Evolutionary conservation across 2,113 vertebrate genomes (phyloP).

Genomic region (Aviceda subcristata): DNA sequence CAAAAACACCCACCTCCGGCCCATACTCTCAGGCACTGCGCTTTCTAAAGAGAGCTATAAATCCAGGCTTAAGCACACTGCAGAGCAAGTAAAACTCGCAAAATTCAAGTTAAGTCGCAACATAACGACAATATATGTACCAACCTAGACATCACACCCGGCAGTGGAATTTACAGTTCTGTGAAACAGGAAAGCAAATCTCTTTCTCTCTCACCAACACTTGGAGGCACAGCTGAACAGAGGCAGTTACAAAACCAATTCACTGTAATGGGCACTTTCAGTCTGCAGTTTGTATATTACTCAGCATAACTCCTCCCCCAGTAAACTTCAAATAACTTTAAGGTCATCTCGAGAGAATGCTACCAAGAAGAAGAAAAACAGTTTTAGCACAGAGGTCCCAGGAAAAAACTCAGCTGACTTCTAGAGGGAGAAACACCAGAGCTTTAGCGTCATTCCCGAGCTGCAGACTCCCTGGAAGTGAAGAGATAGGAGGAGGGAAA

Average conservation of each 20-base stretch:
- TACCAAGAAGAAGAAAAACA: background rate
- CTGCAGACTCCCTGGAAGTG: background rate
- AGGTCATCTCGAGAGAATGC: background rate
- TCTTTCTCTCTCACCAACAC: background rate
- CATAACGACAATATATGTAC: background rate
- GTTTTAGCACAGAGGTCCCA: background rate
- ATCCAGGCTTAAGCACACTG: background rate
- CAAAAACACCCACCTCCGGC: background rate
- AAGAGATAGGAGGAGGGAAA: background rate
- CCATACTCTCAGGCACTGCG: background rate
- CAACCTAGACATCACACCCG: background rate
- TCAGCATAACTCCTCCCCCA: background rate
- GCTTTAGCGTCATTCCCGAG: background rate
- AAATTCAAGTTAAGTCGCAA: background rate
- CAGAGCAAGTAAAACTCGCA: background rate
- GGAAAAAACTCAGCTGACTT: background rate
- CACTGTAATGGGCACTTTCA: background rate
- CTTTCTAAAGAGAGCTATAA: background rate
- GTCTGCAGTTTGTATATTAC: background rate
- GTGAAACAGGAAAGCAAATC: background rate
- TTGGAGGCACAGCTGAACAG: background rate
- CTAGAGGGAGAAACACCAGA: background rate
- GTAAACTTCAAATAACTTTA: background rate
- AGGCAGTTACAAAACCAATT: background rate
- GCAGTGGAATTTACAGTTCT: background rate